Conservation (phyloP, 2,797 vertebrate genomes). For the Anguilla megastoma region DNA sequence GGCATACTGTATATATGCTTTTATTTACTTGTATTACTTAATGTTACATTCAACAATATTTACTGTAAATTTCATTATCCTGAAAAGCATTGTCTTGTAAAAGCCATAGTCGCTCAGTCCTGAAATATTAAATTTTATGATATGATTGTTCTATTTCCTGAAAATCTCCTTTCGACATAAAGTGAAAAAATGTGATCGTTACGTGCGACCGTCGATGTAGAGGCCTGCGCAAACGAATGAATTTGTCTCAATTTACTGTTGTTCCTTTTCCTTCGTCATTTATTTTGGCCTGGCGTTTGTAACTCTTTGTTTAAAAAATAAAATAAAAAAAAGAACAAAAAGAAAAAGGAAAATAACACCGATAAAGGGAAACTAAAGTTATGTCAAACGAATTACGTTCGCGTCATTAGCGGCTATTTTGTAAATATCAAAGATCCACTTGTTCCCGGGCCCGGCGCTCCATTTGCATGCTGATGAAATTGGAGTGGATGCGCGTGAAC, state of each 20-base stretch:
- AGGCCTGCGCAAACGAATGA: neutral
- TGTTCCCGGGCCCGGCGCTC: constrained; percentile 88
- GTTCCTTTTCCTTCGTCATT: neutral
- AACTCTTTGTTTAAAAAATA: constrained; percentile 20
- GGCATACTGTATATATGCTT: neutral
- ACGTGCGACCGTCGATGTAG: neutral
- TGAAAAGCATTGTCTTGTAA: neutral
- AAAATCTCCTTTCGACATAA: neutral
- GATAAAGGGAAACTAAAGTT: constrained; percentile 87
- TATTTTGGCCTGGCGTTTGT: neutral
- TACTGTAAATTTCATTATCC: neutral
- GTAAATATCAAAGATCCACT: constrained; percentile 99
- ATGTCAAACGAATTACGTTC: constrained; percentile 93
- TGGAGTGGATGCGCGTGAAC: constrained; percentile 96
- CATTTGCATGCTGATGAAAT: constrained; percentile 99
- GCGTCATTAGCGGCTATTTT: constrained; percentile 97
- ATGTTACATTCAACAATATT: neutral
- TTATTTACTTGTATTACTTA: neutral
- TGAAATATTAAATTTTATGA: neutral
- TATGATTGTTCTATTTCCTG: neutral
- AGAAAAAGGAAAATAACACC: constrained; percentile 49
- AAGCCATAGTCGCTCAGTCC: neutral
- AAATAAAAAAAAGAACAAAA: neutral
- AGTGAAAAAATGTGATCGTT: neutral
- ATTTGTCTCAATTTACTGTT: neutral